Conservation (phyloP, 2,888 invertebrate species). For the Apocheima hispidaria region DNA sequence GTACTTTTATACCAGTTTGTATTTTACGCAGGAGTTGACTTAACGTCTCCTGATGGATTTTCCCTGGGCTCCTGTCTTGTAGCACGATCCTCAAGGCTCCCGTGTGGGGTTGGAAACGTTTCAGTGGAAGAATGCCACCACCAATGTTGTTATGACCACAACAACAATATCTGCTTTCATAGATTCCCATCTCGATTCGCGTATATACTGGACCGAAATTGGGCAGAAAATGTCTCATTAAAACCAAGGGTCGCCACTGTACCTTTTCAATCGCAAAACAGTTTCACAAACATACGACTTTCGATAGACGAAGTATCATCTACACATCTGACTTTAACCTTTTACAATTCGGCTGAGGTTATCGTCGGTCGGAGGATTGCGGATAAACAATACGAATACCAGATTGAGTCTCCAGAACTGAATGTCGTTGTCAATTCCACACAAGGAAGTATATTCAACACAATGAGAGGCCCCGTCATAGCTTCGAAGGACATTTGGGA, state of each 20-base stretch:
- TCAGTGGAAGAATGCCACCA: slow-evolving; percentile 67
- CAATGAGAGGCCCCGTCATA: slow-evolving; percentile 85
- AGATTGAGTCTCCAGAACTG: slow-evolving; percentile 64
- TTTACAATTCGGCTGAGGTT: slow-evolving; percentile 61
- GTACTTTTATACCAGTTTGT: slow-evolving; percentile 67
- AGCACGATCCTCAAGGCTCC: slow-evolving; percentile 60
- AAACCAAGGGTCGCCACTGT: slow-evolving; percentile 65
- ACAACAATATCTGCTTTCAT: slow-evolving; percentile 78
- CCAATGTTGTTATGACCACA: slow-evolving; percentile 83
- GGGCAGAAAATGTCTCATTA: slow-evolving; percentile 66
- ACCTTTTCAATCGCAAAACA: slow-evolving; percentile 64
- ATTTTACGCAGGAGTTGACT: slow-evolving; percentile 58
- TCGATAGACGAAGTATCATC: slow-evolving; percentile 71
- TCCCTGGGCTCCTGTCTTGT: slow-evolving; percentile 75
- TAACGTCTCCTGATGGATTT: slow-evolving; percentile 68
- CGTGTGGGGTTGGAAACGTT: slow-evolving; percentile 69
- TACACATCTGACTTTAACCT: slow-evolving; percentile 68
- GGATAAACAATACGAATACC: slow-evolving; percentile 62
- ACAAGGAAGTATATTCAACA: slow-evolving; percentile 78
- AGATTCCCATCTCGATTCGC: slow-evolving; percentile 82
- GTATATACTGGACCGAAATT: slow-evolving; percentile 67
- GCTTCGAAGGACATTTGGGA: slow-evolving; percentile 87
- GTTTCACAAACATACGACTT: slow-evolving; percentile 58
- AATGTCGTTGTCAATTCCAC: slow-evolving; percentile 60
- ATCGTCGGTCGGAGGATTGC: slow-evolving; percentile 57